A percentile compares a stretch with the other conserved stretches of the same genome.
Conservation (phyloP, 2,113 vertebrate genomes). For the Sisor rabdophorus region DNA sequence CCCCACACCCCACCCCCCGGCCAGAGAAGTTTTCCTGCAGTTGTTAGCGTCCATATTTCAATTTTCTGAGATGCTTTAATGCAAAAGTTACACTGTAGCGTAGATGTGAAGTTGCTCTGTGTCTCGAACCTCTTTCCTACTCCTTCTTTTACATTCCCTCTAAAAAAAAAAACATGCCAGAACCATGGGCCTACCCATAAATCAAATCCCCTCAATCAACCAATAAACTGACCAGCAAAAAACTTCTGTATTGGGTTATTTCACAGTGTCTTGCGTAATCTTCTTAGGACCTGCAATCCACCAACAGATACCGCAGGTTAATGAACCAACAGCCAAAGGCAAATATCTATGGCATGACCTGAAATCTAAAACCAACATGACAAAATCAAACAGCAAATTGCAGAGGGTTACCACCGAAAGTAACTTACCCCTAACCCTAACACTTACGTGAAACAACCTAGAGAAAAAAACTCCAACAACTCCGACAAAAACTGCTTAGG, state of each 20-base stretch:
- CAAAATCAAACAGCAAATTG: background rate
- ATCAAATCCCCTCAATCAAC: background rate
- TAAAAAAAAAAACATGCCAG: background rate
- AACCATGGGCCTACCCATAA: too few relatives aligned
- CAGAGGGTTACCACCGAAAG: too few relatives aligned
- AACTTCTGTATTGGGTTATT: background rate
- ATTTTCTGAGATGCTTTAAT: too few relatives aligned
- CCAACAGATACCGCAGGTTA: conserved; percentile 58
- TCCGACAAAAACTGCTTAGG: too few relatives aligned
- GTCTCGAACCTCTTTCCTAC: background rate
- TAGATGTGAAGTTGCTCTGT: too few relatives aligned
- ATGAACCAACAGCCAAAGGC: conserved; percentile 61
- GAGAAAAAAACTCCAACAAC: too few relatives aligned
- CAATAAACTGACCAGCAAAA: background rate
- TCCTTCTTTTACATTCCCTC: background rate
- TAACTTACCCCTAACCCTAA: too few relatives aligned
- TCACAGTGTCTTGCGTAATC: background rate
- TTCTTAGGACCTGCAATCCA: background rate
- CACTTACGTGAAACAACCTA: too few relatives aligned
- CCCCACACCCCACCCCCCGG: too few relatives aligned
- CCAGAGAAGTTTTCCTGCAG: too few relatives aligned
- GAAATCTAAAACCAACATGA: background rate
- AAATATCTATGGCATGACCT: conserved; percentile 4
- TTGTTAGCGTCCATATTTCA: too few relatives aligned
- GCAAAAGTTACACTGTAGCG: too few relatives aligned